Conservation (phyloP, 2,113 vertebrate species). For the Hiodon tergisus region DNA sequence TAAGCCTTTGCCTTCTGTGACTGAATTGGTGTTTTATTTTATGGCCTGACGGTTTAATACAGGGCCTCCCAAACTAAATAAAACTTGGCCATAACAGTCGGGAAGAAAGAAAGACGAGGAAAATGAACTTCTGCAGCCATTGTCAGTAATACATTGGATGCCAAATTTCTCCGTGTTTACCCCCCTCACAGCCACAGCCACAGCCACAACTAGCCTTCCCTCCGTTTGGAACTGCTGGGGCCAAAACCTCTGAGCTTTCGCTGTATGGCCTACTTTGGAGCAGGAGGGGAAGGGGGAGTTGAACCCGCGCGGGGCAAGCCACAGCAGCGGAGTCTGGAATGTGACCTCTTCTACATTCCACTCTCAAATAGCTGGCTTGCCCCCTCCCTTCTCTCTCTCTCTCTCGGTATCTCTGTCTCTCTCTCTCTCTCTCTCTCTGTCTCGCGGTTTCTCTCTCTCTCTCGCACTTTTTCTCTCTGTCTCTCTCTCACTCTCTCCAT, state of each 20-base stretch:
- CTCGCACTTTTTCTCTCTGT: too few species aligned
- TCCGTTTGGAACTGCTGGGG: background rate
- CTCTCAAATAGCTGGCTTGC: conserved; percentile 52
- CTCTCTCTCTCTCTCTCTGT: too few species aligned
- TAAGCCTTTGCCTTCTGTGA: too few species aligned
- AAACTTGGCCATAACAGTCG: background rate
- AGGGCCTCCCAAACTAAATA: too few species aligned
- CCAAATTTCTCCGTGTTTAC: too few species aligned
- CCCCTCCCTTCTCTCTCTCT: conserved; percentile 21
- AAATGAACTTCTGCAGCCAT: background rate
- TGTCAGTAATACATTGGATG: too few species aligned
- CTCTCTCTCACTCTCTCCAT: background rate
- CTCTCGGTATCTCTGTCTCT: background rate
- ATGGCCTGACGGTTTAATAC: too few species aligned
- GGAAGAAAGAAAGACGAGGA: background rate
- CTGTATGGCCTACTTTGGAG: conserved; percentile 42
- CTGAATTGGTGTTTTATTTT: too few species aligned
- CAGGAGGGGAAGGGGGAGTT: conserved; percentile 32
- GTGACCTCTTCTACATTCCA: conserved; percentile 59
- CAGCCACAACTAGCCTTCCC: background rate
- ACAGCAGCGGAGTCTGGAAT: conserved; percentile 56
- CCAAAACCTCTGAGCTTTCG: conserved; percentile 26
- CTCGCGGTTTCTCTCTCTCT: too few species aligned
- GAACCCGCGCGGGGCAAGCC: conserved; percentile 44
- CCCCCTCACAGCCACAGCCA: background rate